A percentile compares a stretch with the other conserved stretches of the same genome.
These are phyloP conservation scores for Eurosta solidaginis DNA, from an alignment of 1,140 invertebrate genomes.

Conservation along the genomic window DNA sequence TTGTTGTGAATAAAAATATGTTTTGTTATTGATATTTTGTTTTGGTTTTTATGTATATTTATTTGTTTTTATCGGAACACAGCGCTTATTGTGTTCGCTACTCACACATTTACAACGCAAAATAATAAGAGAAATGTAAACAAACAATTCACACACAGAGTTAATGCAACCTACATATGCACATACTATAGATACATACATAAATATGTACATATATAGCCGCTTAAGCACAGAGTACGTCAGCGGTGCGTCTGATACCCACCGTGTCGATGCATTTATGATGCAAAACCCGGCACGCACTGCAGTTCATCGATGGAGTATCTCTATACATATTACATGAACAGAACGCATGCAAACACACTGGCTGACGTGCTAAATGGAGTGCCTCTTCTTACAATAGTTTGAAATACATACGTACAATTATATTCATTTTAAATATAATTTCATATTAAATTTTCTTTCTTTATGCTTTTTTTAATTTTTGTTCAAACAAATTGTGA, in stretches of 20 bases:
- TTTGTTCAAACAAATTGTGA: conserved; percentile 19
- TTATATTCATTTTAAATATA: conserved; percentile 4
- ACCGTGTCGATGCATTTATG: neutral
- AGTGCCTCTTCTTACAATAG: conserved; percentile 15
- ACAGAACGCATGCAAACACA: neutral
- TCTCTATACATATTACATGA: too few species aligned
- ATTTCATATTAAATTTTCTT: neutral
- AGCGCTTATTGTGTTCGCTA: conserved; percentile 12
- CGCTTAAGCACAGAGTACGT: neutral
- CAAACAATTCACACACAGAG: conserved; percentile 27
- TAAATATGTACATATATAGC: neutral
- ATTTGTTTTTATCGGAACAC: conserved; percentile 2
- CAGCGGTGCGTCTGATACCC: neutral
- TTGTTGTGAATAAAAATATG: too few species aligned
- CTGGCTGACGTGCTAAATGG: neutral
- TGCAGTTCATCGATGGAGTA: too few species aligned
- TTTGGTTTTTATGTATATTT: neutral
- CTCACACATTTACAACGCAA: conserved; percentile 25
- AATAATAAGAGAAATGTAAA: conserved; percentile 17
- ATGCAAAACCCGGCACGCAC: neutral
- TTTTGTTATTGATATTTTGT: neutral
- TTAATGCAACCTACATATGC: too few species aligned
- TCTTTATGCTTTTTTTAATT: conserved; percentile 7
- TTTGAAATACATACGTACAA: conserved; percentile 25
- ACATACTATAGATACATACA: too few species aligned